Base-by-base conservation (phyloP, 2,888 invertebrate species). In the Drosophila paucipuncta region DNA sequence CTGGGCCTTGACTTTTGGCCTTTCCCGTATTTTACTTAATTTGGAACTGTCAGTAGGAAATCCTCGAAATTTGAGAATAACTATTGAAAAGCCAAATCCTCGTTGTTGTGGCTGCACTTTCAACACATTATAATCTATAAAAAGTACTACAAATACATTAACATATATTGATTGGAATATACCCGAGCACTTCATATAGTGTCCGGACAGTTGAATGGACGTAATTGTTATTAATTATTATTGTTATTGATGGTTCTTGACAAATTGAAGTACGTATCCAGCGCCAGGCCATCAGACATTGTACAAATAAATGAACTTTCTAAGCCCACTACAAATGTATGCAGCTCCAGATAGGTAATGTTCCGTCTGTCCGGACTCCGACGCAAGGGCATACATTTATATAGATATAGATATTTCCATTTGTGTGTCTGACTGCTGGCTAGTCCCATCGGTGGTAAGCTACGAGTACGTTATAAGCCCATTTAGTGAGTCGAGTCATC, bases 211-310 rank as follows among this genome's bases (percentile, higher is more conserved):
- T 67, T 53, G 58, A 58, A 57, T 70, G 69, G 80, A 80, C 83
- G 89, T 88, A 91, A 87, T 91, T 90, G 87, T 90, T 90, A 88
- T 87, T 87, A 90, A 90, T 87, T 86, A 86, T 88, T 91, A 82
- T 90, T 78, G 70, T 91, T 84, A 91, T 91, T 87, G 91, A 85
- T 90, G 91, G 85, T 65, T 74, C 74, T 68, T 66, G 77, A 61
- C 80, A 74, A 82, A 66, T 76, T 69, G 75, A 68, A 55, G 54
- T 52, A 31, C 43, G 39, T 39, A 53, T 35, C 13, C 18, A 16
- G 33, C 22, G 22, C 4, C 30, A 16, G 60, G 33, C 37, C 25
- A 4, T 47, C 47, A 43, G 22, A 18, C 39, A 43, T 4, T 58
- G 9, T 50, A 37, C 18, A 68, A 13, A 43, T 30, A 57, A 25